These are phyloP conservation scores for Cacajao melanocephalus DNA, from an alignment of 2,797 vertebrate species.

Conservation along the genomic window DNA sequence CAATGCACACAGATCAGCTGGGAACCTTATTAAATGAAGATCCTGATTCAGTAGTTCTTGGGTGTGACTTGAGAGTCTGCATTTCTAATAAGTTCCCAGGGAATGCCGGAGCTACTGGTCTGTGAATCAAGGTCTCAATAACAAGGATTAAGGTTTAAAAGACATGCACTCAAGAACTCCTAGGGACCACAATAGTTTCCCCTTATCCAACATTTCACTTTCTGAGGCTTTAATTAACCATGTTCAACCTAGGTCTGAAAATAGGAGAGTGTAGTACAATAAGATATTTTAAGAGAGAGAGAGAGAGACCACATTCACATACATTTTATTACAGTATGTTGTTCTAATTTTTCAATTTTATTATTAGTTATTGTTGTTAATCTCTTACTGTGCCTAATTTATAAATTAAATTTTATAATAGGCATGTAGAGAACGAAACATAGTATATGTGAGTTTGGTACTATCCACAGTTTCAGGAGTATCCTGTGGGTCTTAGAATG, in stretches of 20 bases:
- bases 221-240: not conserved
- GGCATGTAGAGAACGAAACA: not conserved
- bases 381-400: not conserved
- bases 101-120: not conserved
- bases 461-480: not conserved
- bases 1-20: not conserved
- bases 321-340: not conserved
- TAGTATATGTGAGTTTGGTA: not conserved
- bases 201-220: not conserved
- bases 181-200: not conserved
- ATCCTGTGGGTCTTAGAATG: not conserved
- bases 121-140: slow-evolving; percentile 30
- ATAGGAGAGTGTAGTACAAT: not conserved
- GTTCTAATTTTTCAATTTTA: not conserved
- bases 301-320: not conserved
- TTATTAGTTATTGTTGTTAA: not conserved
- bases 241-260: not conserved
- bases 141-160: slow-evolving; percentile 27
- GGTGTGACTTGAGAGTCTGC: not conserved
- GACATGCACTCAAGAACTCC: not conserved
- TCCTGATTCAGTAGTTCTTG: not conserved
- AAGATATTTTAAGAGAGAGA: not conserved
- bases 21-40: not conserved
- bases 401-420: not conserved
- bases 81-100: not conserved